A percentile compares a stretch with the other conserved stretches of the same genome.
phyloP scores from a whole-genome alignment of 2,888 invertebrate genomes.

The Cryptus armator region DNA sequence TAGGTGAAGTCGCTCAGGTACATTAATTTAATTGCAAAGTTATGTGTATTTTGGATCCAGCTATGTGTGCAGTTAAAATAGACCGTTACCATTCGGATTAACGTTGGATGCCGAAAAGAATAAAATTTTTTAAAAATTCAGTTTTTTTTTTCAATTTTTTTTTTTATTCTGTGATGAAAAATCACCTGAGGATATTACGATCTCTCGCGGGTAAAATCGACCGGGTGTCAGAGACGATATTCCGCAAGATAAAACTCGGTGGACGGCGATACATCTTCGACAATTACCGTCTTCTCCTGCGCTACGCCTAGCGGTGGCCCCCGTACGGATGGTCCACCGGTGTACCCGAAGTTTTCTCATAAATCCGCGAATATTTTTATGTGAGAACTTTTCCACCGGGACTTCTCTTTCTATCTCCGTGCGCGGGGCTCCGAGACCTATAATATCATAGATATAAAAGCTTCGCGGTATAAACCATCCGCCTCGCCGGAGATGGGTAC shows the following conservation, averaged over 20 bases:
- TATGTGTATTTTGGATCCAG: background rate
- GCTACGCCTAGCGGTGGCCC: slow-evolving; percentile 53
- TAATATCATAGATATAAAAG: slow-evolving; percentile 69
- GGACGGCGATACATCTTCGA: slow-evolving; percentile 78
- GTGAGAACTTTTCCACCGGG: slow-evolving; percentile 77
- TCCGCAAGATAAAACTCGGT: slow-evolving; percentile 76
- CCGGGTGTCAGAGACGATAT: slow-evolving; percentile 61
- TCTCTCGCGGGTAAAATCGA: slow-evolving; percentile 72
- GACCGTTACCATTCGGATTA: background rate
- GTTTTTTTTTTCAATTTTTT: background rate
- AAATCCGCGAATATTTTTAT: slow-evolving; percentile 81
- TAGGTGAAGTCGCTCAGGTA: slow-evolving; percentile 50
- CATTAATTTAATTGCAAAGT: slow-evolving; percentile 61
- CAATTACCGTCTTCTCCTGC: slow-evolving; percentile 78
- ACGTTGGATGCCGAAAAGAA: background rate
- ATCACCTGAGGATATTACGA: slow-evolving; percentile 24
- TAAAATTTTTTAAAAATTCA: no score
- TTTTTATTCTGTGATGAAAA: background rate
- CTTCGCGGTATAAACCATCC: slow-evolving; percentile 60
- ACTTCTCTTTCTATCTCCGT: slow-evolving; percentile 60
- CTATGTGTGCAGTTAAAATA: slow-evolving; percentile 12
- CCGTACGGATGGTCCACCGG: slow-evolving; percentile 42
- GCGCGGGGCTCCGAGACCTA: slow-evolving; percentile 62
- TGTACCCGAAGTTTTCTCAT: slow-evolving; percentile 77
- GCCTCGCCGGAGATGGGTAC: slow-evolving; percentile 39